Evolutionary conservation across 2,113 vertebrate species (phyloP), one percentile per base, ranked within the genome.

Genomic region (Ochotona curzoniae): DNA sequence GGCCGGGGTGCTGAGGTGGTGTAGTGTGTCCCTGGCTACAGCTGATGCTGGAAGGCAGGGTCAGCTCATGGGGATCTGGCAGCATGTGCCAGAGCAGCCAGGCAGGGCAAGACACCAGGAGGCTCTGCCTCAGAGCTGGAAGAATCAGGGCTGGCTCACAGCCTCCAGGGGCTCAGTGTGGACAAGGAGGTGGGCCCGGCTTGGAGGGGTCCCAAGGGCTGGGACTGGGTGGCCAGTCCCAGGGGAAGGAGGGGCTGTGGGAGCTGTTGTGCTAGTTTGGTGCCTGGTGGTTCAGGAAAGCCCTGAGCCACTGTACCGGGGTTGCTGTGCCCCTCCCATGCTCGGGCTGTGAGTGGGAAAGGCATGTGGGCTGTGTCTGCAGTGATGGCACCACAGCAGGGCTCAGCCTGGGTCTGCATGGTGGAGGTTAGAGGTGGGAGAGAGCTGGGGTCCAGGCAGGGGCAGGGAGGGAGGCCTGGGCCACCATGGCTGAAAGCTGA

Each of bases 281-380:
- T 26, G 10, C 0, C 2, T 4, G 7, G 54, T 0, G 1, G 10
- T 21, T 79, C 8, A 4, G 26, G 61, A 25, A 7, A 25, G 10
- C 21, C 14, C 78, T 47, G 30, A 44, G 38, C 38, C 38, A 44
- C 38, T 44, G 38, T 6, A 44, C 38, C 6, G 38, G 38, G 38
- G 38, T 81, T 28, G 9, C 21, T 73, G 1, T 38, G 44, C 21
- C 14, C 44, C 73, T 21, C 21, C 79, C 38, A 32, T 49, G 44
- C 75, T 73, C 2, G 2, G 60, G 57, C 38, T 84, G 54, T 30
- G 12, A 30, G 67, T 23, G 15, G 38, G 38, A 44, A 6, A 44
- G 38, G 38, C 38, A 44, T 44, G 38, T 44, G 38, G 38, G 38
- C 38, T 44, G 38, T 4, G 44, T 61, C 47, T 38, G 28, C 38